Evolutionary conservation across 2,113 vertebrate species (phyloP).

Genomic region (Pterocles burchelli): DNA sequence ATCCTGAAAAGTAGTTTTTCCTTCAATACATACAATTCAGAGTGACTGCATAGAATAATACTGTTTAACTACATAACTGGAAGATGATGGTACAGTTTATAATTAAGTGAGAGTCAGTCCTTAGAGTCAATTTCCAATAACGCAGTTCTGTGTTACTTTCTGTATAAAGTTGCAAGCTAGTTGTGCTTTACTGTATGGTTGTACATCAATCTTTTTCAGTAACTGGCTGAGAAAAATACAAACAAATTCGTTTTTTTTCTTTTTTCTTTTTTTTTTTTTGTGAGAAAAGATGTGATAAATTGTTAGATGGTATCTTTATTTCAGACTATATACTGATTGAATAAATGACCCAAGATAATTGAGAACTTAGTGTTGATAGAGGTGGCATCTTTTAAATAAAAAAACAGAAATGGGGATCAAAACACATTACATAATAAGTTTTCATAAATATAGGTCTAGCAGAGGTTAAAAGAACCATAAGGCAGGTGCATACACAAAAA

Average conservation of each 20-base stretch:
- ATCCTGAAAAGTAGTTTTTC: background rate
- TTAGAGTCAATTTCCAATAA: background rate
- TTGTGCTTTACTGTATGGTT: background rate
- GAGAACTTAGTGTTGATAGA: background rate
- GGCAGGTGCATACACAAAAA: slow-evolving; percentile 37
- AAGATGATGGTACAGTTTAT: background rate
- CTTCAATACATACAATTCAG: background rate
- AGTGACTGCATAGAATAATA: background rate
- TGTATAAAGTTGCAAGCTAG: background rate
- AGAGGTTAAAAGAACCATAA: slow-evolving; percentile 20
- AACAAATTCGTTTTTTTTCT: background rate
- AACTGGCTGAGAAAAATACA: background rate
- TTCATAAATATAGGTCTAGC: background rate
- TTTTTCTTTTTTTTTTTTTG: background rate
- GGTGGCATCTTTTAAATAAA: background rate
- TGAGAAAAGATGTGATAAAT: background rate
- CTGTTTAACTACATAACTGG: background rate
- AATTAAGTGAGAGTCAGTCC: background rate
- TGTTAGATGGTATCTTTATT: background rate
- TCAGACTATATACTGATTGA: background rate
- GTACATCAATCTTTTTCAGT: background rate
- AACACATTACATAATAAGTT: background rate
- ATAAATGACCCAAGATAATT: background rate
- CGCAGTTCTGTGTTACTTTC: background rate
- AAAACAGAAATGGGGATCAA: background rate